A percentile compares a stretch with the other conserved stretches of the same genome.
phyloP scores from a whole-genome alignment of 2,888 invertebrate genomes.

The Lasius fuliginosus region DNA sequence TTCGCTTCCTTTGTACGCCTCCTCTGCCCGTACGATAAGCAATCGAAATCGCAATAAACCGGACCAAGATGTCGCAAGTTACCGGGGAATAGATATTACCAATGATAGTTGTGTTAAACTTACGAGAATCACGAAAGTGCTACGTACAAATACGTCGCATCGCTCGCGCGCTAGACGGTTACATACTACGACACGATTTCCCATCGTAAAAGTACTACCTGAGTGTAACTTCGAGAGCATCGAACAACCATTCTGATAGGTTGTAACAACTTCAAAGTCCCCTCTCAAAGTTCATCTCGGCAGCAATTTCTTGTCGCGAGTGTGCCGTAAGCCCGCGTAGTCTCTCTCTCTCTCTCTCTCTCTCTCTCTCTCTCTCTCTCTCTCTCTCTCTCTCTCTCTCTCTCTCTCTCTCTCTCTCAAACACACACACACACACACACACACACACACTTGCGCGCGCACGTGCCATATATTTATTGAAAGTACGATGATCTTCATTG shows the following conservation, averaged over 20 bases:
- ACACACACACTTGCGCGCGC: background rate
- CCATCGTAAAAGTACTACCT: conserved; percentile 61
- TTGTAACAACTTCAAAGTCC: conserved; percentile 63
- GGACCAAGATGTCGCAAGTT: conserved; percentile 65
- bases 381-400: background rate
- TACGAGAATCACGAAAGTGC: conserved; percentile 51
- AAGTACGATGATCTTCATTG: background rate
- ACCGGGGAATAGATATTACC: conserved; percentile 42
- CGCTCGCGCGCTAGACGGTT: conserved; percentile 42
- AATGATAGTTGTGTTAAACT: conserved; percentile 53
- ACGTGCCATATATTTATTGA: background rate
- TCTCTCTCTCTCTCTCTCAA: background rate
- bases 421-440: too few species aligned
- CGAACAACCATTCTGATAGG: conserved; percentile 50
- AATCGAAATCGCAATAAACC: conserved; percentile 69
- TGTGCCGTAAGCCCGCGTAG: conserved; percentile 13
- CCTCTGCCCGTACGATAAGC: conserved; percentile 48
- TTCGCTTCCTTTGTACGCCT: conserved; percentile 38
- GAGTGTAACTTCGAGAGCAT: conserved; percentile 37
- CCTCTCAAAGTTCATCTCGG: conserved; percentile 55
- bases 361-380: background rate
- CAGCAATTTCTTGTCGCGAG: conserved; percentile 48
- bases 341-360: background rate
- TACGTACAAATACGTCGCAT: conserved; percentile 35
- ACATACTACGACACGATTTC: conserved; percentile 11